A percentile compares a stretch with the other conserved stretches of the same genome.
These are phyloP conservation scores for Cromileptes altivelis DNA, from an alignment of 2,113 vertebrate species.

Conservation along the genomic window DNA sequence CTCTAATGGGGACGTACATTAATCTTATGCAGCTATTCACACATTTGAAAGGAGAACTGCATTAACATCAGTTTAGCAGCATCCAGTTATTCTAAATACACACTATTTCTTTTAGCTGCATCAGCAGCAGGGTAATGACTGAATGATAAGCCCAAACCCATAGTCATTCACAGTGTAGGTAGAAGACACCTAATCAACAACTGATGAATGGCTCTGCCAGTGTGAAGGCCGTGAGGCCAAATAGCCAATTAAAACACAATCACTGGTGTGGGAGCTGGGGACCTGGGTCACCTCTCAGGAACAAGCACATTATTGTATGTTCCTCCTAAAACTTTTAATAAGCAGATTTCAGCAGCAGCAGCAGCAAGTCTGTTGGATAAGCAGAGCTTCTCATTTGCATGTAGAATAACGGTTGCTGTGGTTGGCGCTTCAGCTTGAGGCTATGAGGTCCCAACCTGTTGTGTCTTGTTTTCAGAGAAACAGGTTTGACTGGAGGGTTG, in stretches of 20 bases:
- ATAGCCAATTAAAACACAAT: conserved; percentile 58
- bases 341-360: conserved; percentile 25
- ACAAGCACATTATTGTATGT: conserved; percentile 14
- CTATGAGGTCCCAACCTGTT: not conserved
- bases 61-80: not conserved
- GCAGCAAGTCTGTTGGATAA: conserved; percentile 12
- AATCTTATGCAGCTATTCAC: not conserved
- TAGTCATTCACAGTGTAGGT: conserved; percentile 7
- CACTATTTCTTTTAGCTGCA: not conserved
- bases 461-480: conserved; percentile 39
- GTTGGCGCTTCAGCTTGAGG: conserved; percentile 32
- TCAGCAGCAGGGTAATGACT: conserved; percentile 27
- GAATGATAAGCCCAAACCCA: conserved; percentile 14
- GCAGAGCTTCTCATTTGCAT: conserved; percentile 53
- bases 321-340: conserved; percentile 15
- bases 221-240: conserved; percentile 26
- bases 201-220: conserved; percentile 56
- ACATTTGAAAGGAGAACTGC: not conserved
- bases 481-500: conserved; percentile 32
- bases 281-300: conserved; percentile 18
- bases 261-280: conserved; percentile 33
- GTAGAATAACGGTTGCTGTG: conserved; percentile 39
- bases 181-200: conserved; percentile 48
- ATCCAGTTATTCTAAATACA: not conserved
- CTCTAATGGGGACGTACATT: not conserved